Evolutionary conservation across 2,797 vertebrate species (phyloP).

Genomic region (Balearica regulorum): DNA sequence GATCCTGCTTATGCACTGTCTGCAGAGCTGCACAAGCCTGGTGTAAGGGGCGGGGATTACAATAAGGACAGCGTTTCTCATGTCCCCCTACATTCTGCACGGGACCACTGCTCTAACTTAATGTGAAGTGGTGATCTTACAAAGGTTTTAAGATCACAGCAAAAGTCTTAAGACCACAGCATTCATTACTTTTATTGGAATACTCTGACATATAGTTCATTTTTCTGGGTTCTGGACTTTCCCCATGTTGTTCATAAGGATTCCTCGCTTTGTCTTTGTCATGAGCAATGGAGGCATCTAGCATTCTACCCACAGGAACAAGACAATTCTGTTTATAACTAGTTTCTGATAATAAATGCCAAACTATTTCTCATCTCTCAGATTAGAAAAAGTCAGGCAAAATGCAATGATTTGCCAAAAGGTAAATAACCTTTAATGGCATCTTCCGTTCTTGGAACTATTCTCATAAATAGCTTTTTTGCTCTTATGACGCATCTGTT

Average conservation of each 20-base stretch:
- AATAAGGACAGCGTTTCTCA: not conserved
- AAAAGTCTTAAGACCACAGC: not conserved
- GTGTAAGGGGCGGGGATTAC: no score
- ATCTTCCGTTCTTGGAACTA: not conserved
- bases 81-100: not conserved
- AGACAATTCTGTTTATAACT: not conserved
- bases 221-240: not conserved
- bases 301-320: not conserved
- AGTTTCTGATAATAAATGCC: not conserved
- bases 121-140: not conserved
- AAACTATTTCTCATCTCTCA: not conserved
- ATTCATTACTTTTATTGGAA: not conserved
- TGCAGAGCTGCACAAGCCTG: accelerated
- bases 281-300: not conserved
- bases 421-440: not conserved
- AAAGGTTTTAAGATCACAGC: not conserved
- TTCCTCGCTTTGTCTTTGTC: not conserved
- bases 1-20: not conserved
- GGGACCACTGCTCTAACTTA: not conserved
- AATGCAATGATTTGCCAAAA: not conserved
- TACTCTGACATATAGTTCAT: not conserved
- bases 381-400: not conserved
- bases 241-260: not conserved
- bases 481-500: not conserved
- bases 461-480: not conserved